Base-by-base conservation (phyloP, 2,113 vertebrate species). In the Diphyllodes magnificus region DNA sequence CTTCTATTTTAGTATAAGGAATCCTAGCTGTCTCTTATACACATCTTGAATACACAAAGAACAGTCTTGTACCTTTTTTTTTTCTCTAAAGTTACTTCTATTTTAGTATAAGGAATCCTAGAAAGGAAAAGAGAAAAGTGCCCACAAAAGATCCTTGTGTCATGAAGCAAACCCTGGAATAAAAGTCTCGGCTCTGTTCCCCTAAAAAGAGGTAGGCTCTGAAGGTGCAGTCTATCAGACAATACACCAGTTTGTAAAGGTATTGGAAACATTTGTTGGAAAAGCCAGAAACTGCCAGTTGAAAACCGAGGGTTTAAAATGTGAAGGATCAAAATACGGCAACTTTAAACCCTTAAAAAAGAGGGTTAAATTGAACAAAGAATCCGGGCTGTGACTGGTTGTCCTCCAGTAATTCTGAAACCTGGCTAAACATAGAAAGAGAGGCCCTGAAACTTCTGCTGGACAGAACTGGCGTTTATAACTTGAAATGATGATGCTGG, bases 31-130 rank as follows among this genome's bases (percentile, higher is more conserved):
- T n/a, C n/a, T n/a, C n/a, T n/a, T n/a, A n/a, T n/a, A n/a, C n/a
- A n/a, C n/a, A n/a, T n/a, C n/a, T n/a, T 96, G 83, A 90, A 94
- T 42, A 86, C 69, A 93, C 80, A 96, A 95, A 95, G 90, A 95
- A 17, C 24, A 33, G 53, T 79, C 73, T 90, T 95, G 80, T 96
- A 21, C 27, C 22, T 90, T 63, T 73, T 86, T 39, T 70, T 73
- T 89, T 61, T 56, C 53, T 71, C 92, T 90, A 39, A 88, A 72
- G 57, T 68, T 71, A 44, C 72, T 83, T 88, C 78, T 91, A 70
- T 70, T 86, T 94, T 95, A 90, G 60, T 64, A 24, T 45, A 57
- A 93, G 60, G 88, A 86, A 90, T 93, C 72, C 82, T 81, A 91
- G 85, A 93, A 95, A 94, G 86, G 90, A 92, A 94, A 93, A 71